phyloP scores from a whole-genome alignment of 1,140 invertebrate species.

The Cyclargus thomasi region DNA sequence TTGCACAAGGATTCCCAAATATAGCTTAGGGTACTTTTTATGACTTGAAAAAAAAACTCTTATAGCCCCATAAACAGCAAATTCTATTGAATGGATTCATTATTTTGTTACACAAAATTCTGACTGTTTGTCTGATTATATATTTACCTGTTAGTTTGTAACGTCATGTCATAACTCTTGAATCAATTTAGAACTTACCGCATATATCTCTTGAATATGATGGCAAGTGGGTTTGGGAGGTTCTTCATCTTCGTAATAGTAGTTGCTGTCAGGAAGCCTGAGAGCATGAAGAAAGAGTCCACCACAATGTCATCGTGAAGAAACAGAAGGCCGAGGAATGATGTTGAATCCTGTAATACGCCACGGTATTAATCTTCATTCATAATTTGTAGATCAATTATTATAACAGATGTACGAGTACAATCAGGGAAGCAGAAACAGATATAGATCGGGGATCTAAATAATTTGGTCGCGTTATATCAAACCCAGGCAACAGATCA shows the following conservation, averaged over 20 bases:
- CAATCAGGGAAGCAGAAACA: no score
- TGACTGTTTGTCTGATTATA: neutral
- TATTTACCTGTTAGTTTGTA: neutral
- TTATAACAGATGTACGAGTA: no score
- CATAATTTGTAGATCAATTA: no score
- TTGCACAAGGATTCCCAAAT: no score
- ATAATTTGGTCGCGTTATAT: no score
- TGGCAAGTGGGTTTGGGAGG: conserved; percentile 56
- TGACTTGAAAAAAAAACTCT: conserved; percentile 2
- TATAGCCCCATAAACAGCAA: no score
- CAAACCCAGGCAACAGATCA: no score
- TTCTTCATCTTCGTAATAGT: conserved; percentile 33
- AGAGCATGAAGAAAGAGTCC: conserved; percentile 80
- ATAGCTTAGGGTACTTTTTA: no score
- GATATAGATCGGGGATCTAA: no score
- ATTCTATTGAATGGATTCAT: no score
- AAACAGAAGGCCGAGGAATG: conserved; percentile 50
- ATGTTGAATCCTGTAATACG: conserved; percentile 35
- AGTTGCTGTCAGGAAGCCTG: conserved; percentile 66
- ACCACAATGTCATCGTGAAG: conserved; percentile 79
- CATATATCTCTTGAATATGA: conserved; percentile 75
- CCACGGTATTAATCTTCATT: neutral
- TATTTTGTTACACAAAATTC: no score
- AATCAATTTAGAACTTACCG: conserved; percentile 51
- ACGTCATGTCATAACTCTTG: neutral